These are phyloP conservation scores for Beroe ovata DNA, from an alignment of 37 sponge, comb jelly and placozoan genomes.

Conservation along the genomic window DNA sequence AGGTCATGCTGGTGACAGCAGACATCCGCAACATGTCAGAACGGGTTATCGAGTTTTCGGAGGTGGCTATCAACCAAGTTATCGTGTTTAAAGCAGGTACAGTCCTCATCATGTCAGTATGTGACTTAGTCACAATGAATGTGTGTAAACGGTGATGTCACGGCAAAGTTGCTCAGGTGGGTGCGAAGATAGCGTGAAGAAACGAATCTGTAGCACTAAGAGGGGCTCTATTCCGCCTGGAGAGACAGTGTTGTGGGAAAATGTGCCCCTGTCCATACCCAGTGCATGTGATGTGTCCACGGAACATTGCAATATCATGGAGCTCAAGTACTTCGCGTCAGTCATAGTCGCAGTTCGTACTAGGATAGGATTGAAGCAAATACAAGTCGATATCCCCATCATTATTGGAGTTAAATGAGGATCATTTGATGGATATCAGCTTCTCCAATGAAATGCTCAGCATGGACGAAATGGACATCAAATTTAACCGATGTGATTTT, in stretches of 20 bases:
- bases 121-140: neutral
- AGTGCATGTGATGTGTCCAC: slow-evolving; percentile 23
- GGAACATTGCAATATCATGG: slow-evolving; percentile 44
- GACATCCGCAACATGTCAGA: slow-evolving; percentile 55
- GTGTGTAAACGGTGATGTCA: neutral
- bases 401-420: slow-evolving; percentile 23
- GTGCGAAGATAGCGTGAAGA: neutral
- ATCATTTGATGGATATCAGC: no score
- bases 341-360: neutral
- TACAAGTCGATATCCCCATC: slow-evolving; percentile 28
- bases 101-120: neutral
- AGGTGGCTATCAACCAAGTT: slow-evolving; percentile 47
- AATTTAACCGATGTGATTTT: no score
- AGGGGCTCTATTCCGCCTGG: neutral
- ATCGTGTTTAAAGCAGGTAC: slow-evolving; percentile 48
- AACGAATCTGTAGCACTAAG: slow-evolving; percentile 58
- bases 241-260: neutral
- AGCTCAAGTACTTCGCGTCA: neutral
- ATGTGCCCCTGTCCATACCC: slow-evolving; percentile 20
- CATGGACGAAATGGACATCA: no score
- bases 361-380: neutral
- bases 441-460: no score
- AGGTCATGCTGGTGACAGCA: slow-evolving; percentile 17
- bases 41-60: neutral
- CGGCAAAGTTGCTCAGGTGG: slow-evolving; percentile 9